A percentile compares a stretch with the other conserved stretches of the same genome.
phyloP scores from a whole-genome alignment of 2,113 vertebrate species.

The Eptesicus fuscus region DNA sequence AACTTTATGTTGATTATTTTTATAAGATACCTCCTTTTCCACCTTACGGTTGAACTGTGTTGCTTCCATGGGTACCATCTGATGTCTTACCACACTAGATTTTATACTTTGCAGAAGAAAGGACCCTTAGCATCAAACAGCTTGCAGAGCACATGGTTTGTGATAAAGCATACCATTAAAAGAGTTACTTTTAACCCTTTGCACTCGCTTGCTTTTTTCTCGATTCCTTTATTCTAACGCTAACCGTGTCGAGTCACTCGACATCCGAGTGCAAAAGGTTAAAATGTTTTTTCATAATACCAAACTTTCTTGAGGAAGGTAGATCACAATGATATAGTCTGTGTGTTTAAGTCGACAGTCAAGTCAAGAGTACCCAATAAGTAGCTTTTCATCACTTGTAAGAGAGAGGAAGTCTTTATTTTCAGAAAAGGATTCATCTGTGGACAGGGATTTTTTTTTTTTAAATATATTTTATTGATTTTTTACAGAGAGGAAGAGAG shows the following conservation, averaged over 20 bases:
- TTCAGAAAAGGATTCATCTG: neutral
- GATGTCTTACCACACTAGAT: neutral
- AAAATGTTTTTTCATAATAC: neutral
- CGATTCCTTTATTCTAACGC: no score
- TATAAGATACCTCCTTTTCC: neutral
- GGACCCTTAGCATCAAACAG: neutral
- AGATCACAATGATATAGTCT: neutral
- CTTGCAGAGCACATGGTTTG: neutral
- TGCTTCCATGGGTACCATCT: neutral
- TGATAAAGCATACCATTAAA: neutral
- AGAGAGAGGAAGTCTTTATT: neutral
- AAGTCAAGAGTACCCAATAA: neutral
- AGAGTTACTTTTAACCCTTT: neutral
- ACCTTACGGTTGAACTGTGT: neutral
- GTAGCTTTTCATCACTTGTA: neutral
- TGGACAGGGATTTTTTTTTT: neutral
- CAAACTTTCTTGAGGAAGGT: neutral
- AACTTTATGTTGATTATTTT: constrained; percentile 32
- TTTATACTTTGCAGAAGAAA: neutral
- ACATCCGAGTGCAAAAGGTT: no score
- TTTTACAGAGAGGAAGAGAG: no score
- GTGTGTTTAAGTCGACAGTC: neutral
- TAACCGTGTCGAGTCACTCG: no score
- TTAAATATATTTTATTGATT: no score
- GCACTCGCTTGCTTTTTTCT: no score